Percentiles rank a stretch among this genome's conserved stretches.
phyloP scores from a whole-genome alignment of 1,140 invertebrate species.

The Choristoneura fumiferana region DNA sequence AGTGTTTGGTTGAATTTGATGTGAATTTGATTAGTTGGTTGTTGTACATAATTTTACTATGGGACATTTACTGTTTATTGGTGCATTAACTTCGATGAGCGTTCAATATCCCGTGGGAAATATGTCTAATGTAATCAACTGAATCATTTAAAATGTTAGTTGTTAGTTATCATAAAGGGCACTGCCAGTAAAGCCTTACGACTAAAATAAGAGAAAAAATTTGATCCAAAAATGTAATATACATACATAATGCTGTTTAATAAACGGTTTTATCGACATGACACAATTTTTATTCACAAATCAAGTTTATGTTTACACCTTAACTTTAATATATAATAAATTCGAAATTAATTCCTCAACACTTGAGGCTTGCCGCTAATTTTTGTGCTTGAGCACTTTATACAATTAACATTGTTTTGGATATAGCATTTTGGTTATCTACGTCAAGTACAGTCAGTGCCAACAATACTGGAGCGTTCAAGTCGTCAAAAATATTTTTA shows the following conservation, averaged over 20 bases:
- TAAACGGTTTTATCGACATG: constrained; percentile 68
- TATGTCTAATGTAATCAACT: too few relatives aligned
- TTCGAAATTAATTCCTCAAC: constrained; percentile 68
- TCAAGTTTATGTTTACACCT: constrained; percentile 57
- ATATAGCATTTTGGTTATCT: background rate
- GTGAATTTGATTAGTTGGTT: too few relatives aligned
- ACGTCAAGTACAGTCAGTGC: background rate
- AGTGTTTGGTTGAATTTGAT: too few relatives aligned
- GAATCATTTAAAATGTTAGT: too few relatives aligned
- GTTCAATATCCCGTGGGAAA: too few relatives aligned
- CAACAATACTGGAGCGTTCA: background rate
- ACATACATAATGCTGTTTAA: constrained; percentile 55
- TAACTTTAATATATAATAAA: constrained; percentile 71
- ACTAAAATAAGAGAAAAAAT: constrained; percentile 31
- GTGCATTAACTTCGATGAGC: too few relatives aligned
- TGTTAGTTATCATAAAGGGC: constrained; percentile 26
- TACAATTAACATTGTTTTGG: background rate
- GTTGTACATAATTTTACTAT: too few relatives aligned
- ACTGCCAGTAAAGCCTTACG: constrained; percentile 8
- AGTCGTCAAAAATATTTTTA: too few relatives aligned
- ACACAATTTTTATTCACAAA: constrained; percentile 70
- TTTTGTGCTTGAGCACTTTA: constrained; percentile 12
- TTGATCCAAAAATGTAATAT: constrained; percentile 72
- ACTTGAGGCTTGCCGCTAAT: constrained; percentile 38
- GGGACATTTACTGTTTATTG: too few relatives aligned